Conservation (phyloP, 2,888 invertebrate species). For the Oithona nana region DNA sequence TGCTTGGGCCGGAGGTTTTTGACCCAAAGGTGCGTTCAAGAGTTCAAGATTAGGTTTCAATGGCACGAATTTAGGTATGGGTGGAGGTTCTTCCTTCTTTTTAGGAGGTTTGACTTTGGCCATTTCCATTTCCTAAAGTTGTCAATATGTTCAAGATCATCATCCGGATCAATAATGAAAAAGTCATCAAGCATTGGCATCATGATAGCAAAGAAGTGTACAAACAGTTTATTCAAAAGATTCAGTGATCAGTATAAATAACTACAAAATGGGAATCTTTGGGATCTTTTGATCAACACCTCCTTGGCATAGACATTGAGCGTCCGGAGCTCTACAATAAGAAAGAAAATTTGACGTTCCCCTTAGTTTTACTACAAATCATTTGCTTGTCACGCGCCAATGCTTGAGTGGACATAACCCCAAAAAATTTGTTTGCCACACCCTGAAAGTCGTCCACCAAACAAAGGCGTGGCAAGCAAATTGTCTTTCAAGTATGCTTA, state of each 20-base stretch:
- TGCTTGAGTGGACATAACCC: not conserved
- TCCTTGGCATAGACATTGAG: slow-evolving; percentile 5
- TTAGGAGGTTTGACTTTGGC: slow-evolving; percentile 13
- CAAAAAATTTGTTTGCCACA: not conserved
- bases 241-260: too few species aligned
- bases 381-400: not conserved
- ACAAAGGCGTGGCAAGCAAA: not conserved
- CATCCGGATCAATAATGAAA: too few species aligned
- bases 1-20: slow-evolving; percentile 25
- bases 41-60: not conserved
- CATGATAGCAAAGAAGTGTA: too few species aligned
- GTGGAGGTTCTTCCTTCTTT: slow-evolving; percentile 37
- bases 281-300: too few species aligned
- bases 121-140: slow-evolving; percentile 15
- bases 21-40: slow-evolving; percentile 25
- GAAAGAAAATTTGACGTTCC: not conserved
- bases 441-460: not conserved
- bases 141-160: too few species aligned
- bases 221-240: too few species aligned
- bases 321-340: slow-evolving; percentile 1
- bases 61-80: slow-evolving; percentile 25
- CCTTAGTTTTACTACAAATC: too few species aligned
- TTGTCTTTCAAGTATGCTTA: not conserved
- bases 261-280: too few species aligned
- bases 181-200: too few species aligned